These are phyloP conservation scores for Denticeps clupeoides DNA, from an alignment of 2,797 vertebrate species.

Conservation along the genomic window DNA sequence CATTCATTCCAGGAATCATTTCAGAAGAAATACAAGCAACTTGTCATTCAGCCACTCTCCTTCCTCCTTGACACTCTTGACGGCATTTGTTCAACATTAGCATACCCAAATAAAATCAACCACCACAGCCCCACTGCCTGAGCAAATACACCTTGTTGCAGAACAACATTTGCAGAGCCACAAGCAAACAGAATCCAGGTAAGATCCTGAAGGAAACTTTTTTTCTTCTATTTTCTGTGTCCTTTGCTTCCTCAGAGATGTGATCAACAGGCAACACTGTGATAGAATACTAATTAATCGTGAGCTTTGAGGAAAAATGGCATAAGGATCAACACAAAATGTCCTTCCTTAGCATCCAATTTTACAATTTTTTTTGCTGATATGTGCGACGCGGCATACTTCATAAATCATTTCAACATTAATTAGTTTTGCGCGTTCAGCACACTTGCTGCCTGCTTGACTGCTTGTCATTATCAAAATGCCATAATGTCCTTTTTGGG, in stretches of 20 bases:
- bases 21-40: no score
- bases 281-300: no score
- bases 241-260: no score
- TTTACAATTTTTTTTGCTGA: neutral
- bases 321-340: no score
- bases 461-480: neutral
- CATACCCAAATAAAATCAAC: slow-evolving; percentile 17
- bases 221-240: no score
- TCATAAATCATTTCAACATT: neutral
- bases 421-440: neutral
- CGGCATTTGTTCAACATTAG: slow-evolving; percentile 12
- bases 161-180: slow-evolving; percentile 14
- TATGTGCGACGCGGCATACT: neutral
- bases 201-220: no score
- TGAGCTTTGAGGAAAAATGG: no score
- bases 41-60: no score
- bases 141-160: neutral
- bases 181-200: slow-evolving; percentile 3
- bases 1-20: no score
- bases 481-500: neutral
- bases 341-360: neutral
- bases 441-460: neutral
- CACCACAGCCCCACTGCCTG: slow-evolving; percentile 1
- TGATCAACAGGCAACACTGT: no score
- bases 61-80: slow-evolving; percentile 18